A percentile compares a stretch with the other conserved stretches of the same genome.
Conservation (phyloP, 1,140 invertebrate genomes). For the Amphibalanus amphitrite region DNA sequence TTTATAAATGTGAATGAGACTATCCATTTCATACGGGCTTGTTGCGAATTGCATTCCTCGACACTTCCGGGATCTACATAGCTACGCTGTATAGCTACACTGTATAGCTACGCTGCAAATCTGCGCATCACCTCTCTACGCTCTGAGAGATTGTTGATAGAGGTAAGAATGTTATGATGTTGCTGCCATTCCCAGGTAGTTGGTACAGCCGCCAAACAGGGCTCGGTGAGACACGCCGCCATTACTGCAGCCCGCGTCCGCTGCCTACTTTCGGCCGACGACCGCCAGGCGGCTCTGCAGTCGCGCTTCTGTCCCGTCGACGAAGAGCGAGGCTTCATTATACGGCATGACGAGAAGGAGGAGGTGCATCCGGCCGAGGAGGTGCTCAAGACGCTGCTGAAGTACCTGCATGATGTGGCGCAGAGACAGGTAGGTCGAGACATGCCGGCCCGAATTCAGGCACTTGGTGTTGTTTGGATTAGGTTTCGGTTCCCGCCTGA, state of each 20-base stretch:
- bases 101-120: too few relatives aligned
- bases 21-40: too few relatives aligned
- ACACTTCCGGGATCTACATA: too few relatives aligned
- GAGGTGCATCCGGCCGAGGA: neutral
- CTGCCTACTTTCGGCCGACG: neutral
- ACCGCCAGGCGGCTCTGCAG: neutral
- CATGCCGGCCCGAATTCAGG: too few relatives aligned
- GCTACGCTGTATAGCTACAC: too few relatives aligned
- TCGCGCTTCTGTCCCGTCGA: neutral
- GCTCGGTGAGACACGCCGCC: neutral
- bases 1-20: too few relatives aligned
- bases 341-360: neutral
- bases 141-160: too few relatives aligned
- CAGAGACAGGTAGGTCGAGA: neutral
- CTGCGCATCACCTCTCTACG: too few relatives aligned
- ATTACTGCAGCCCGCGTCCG: neutral
- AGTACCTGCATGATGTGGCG: neutral
- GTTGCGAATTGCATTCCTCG: too few relatives aligned
- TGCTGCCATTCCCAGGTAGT: neutral
- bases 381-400: neutral
- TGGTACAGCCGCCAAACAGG: neutral
- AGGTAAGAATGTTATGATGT: too few relatives aligned
- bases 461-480: too few relatives aligned
- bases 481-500: too few relatives aligned
- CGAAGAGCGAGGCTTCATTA: neutral